These are phyloP conservation scores for Spisula solida DNA, from an alignment of 2,888 invertebrate species.

Conservation along the genomic window DNA sequence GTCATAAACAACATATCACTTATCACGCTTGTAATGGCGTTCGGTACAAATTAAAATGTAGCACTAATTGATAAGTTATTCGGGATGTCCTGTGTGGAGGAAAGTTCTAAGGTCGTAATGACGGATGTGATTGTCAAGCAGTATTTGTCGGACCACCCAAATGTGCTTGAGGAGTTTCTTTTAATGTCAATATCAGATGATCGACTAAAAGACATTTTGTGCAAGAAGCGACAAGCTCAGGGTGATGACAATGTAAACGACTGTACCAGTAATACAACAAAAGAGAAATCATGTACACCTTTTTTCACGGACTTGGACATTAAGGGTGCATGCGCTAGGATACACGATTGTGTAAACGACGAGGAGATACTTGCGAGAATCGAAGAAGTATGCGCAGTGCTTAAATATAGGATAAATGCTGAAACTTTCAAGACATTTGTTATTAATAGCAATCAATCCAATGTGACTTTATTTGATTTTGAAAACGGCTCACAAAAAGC, in stretches of 20 bases:
- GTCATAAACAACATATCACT: conserved; percentile 20
- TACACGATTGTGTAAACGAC: conserved; percentile 58
- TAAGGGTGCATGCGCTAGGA: conserved; percentile 51
- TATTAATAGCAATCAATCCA: conserved; percentile 65
- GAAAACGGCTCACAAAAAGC: conserved; percentile 50
- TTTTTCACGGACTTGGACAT: conserved; percentile 54
- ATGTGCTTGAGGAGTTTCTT: conserved; percentile 71
- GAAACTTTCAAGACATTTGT: conserved; percentile 68
- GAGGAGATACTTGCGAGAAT: conserved; percentile 62
- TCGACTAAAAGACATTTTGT: conserved; percentile 63
- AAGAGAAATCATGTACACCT: not conserved
- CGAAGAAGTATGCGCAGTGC: conserved; percentile 60
- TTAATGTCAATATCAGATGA: conserved; percentile 67
- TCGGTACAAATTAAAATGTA: not conserved
- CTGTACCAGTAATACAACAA: not conserved
- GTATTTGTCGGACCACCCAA: conserved; percentile 67
- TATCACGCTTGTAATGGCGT: not conserved
- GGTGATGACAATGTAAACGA: not conserved
- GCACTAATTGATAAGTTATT: not conserved
- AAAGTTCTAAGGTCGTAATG: not conserved
- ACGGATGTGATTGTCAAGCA: conserved; percentile 63
- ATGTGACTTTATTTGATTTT: conserved; percentile 64
- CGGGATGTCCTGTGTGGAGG: not conserved
- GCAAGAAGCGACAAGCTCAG: conserved; percentile 29
- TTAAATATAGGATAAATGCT: conserved; percentile 66